Base-by-base conservation (phyloP, 2,888 invertebrate genomes). In the Nipponacmea schrenckii region DNA sequence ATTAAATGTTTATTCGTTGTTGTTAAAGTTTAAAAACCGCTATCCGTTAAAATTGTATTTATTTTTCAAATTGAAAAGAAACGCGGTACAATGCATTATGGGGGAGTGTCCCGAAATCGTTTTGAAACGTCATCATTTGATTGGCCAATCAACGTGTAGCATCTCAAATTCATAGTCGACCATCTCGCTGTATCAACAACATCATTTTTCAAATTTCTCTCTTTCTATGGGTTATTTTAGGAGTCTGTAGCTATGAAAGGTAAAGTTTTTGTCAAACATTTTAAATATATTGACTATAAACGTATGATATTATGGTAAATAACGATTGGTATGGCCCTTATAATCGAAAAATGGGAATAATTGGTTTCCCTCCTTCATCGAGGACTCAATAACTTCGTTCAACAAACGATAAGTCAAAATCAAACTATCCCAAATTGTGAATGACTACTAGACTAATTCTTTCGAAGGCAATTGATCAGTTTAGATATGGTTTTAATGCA, bases 141-240 rank as follows among this genome's bases (percentile, higher is more conserved):
- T 66, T 46, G 46, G 44, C 66, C 66, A 66, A 66, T 66, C 66
- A 66, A 44, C 27, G 46, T 24, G 17, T 15, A 44, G 24, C 45
- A 66, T 66, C 46, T 14, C 24, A 45, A 31, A 44, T 46, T 66
- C 44, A 31, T 66, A 66, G 66, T 66, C 27, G 45, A 66, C 66
- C 24, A 44, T 46, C 31, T 26, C 27, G 26, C 15, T 26, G 17
- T 24, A 26, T 17, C 64, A 24, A 64, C 26, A 17, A 24, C 27
- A 27, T 26, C 31, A 26, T 26, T 31, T 26, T 24, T 66, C 24
- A 44, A 56, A 56, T 56, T 56, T 56, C 56, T 24, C 20, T 44
- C 46, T 44, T 24, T 66, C 46, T 66, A 44, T 64, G 45, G 66
- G 39, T 17, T n/a, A 44, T 17, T 45, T 24, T 66, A 44, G n/a